Evolutionary conservation across 2,113 vertebrate species (phyloP).

Genomic region (Neogale vison): DNA sequence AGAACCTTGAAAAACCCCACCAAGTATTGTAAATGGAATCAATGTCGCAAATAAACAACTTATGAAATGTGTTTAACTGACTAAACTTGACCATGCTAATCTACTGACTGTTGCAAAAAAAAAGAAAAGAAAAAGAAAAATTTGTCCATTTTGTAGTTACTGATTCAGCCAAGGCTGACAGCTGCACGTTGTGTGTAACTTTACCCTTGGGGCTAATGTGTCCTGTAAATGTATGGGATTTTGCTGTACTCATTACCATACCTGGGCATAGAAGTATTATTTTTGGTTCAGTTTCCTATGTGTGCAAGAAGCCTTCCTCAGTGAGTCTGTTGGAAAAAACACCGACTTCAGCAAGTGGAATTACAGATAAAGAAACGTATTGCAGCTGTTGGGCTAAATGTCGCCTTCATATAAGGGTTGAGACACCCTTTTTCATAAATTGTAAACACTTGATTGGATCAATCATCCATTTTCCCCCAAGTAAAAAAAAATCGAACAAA

Average conservation of each 20-base stretch:
- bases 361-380: not conserved
- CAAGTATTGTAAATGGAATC: not conserved
- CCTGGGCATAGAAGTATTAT: not conserved
- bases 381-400: not conserved
- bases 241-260: not conserved
- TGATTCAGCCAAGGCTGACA: not conserved
- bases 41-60: slow-evolving; percentile 43
- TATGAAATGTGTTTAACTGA: slow-evolving; percentile 29
- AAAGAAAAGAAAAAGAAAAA: not conserved
- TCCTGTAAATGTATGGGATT: not conserved
- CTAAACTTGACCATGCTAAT: not conserved
- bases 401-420: not conserved
- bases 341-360: not conserved
- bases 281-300: slow-evolving; percentile 22
- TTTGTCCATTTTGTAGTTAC: not conserved
- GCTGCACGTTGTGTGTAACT: not conserved
- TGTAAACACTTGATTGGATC: not conserved
- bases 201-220: not conserved
- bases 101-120: not conserved
- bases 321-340: not conserved
- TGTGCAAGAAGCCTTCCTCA: not conserved
- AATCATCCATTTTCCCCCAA: not conserved
- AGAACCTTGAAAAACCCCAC: not conserved
- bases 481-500: not conserved
- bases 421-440: not conserved